Conservation (phyloP, 2,888 invertebrate species). For the Plagiodera versicolora region DNA sequence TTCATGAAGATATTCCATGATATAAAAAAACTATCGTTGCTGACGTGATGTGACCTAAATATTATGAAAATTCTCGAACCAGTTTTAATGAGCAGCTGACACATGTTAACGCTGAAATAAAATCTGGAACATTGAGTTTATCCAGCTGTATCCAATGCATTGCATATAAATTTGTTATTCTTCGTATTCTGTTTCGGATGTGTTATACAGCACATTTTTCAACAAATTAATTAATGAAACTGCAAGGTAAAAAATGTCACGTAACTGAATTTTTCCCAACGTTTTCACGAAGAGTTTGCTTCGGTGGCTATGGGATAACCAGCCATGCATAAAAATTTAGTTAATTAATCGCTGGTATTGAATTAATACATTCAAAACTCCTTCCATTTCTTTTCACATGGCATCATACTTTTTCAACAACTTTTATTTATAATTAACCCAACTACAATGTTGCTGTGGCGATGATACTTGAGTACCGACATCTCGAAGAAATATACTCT, state of each 20-base stretch:
- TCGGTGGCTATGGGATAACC: too few species aligned
- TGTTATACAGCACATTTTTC: not conserved
- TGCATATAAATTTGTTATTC: slow-evolving; percentile 40
- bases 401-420: too few species aligned
- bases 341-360: too few species aligned
- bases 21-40: slow-evolving; percentile 14
- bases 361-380: too few species aligned
- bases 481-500: too few species aligned
- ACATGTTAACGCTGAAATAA: slow-evolving; percentile 39
- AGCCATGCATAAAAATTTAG: too few species aligned
- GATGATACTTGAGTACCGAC: too few species aligned
- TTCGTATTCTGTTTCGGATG: not conserved
- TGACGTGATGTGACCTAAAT: slow-evolving; percentile 24
- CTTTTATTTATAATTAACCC: too few species aligned
- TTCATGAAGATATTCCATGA: too few species aligned
- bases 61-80: slow-evolving; percentile 25
- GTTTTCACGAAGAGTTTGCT: not conserved
- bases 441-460: too few species aligned
- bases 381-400: too few species aligned
- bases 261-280: not conserved
- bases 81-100: slow-evolving; percentile 39
- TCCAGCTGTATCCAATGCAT: slow-evolving; percentile 38
- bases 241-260: not conserved
- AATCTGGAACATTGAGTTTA: slow-evolving; percentile 37
- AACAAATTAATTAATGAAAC: not conserved